Base-by-base conservation (phyloP, 2,888 invertebrate species). In the Quadriops clusia region DNA sequence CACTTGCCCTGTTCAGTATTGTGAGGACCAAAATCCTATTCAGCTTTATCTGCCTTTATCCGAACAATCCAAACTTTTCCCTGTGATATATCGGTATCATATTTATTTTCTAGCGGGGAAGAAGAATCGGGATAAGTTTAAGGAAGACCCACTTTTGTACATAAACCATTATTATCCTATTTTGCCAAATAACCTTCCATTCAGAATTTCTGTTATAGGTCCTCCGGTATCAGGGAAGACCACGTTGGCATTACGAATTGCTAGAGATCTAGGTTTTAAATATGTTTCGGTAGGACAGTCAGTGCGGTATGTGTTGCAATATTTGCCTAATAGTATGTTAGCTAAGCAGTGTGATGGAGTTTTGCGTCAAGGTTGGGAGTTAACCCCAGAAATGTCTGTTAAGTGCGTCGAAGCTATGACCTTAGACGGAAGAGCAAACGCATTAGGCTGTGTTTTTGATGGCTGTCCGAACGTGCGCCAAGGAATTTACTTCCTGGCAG, bases 201-300 rank as follows among this genome's bases (percentile, higher is more conserved):
- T 71, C 7, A 63, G 63, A 41, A 53, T 77, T 24, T 61, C 67
- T 14, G 50, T 77, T 13, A 67, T 71, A 27, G 77, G 77, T 4
- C 65, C 74, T 11, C 72, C 75, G 3, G 74, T 72, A 49, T 70
- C 67, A 16, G 77, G 77, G 1, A 73, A 71, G 58, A 70, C 71
- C 28, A 57, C 60, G 3, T 48, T 78, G 20, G 65, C 72, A 3
- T 54, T 61, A 26, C 64, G 72, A 43, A 60, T 76, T 15, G 60
- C 65, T 2, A 56, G 60, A 12, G 63, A 63, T 37, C 68, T 68
- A 42, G 70, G 70, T 13, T 51, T 75, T 34, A 53, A 68, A 41
- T 55, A 68, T 23, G 55, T 77, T 30, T 69, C 68, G 2, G 64
- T 63, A 44, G 72, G 73, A 14, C 57, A 56, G 38, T 68, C 72